phyloP scores from a whole-genome alignment of 1,140 invertebrate species.

The Pygmarrhopalites habei region DNA sequence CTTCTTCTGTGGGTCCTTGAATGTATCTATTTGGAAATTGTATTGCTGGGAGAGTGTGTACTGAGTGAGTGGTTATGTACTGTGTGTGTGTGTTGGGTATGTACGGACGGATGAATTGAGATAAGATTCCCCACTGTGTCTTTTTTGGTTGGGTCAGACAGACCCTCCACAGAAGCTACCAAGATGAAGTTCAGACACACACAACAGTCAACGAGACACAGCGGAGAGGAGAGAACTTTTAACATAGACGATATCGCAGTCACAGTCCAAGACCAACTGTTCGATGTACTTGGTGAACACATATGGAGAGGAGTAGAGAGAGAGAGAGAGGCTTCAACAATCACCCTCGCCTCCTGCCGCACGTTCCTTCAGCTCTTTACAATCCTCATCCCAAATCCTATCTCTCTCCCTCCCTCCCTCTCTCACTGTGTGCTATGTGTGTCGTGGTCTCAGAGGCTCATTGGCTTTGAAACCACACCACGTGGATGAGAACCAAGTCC shows the following conservation, averaged over 20 bases:
- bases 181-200: constrained; percentile 16
- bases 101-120: constrained; percentile 16
- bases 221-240: not conserved
- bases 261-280: constrained; percentile 30
- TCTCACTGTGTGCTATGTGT: not conserved
- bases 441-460: not conserved
- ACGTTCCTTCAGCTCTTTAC: too few relatives aligned
- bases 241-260: constrained; percentile 18
- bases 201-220: not conserved
- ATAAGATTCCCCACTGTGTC: constrained; percentile 33
- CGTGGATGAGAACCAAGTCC: constrained; percentile 6
- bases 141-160: constrained; percentile 22
- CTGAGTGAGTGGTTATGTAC: not conserved
- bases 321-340: constrained; percentile 23
- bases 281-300: constrained; percentile 7
- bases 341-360: constrained; percentile 38
- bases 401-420: not conserved
- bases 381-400: not conserved
- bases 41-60: not conserved
- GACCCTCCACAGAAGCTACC: constrained; percentile 34
- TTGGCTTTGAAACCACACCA: constrained; percentile 10
- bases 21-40: constrained; percentile 19
- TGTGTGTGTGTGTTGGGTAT: constrained; percentile 3
- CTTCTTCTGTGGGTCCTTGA: constrained; percentile 28
- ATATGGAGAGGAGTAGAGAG: constrained; percentile 4